Evolutionary conservation across 2,888 invertebrate species (phyloP), one percentile per base, ranked within the genome.

Genomic region (Drosophila kanekoi): DNA sequence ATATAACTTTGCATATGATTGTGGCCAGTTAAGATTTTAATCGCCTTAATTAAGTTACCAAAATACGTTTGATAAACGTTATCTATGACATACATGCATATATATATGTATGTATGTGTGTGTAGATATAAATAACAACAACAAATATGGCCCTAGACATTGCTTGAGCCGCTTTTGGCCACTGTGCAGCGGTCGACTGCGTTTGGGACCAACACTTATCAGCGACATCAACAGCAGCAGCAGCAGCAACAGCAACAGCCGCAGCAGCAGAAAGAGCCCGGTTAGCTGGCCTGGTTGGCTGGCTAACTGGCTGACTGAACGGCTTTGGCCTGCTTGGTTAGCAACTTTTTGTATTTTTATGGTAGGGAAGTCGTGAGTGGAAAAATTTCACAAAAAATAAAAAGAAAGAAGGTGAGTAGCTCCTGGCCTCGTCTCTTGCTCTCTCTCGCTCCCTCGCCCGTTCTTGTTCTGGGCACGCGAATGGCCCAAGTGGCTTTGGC

Each of bases 141-240:
- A 28, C 28, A 28, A 28, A 8, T 9, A 8, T 9, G 35, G 20
- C 0, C 4, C 10, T 3, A 3, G 32, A 20, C 18, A 40, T 35
- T 40, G 35, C 20, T 65, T 47, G 13, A 54, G 11, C 35, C 54
- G 44, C 37, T 62, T n/a, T 16, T 23, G 23, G 44, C 84, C 82
- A 82, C 81, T 80, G 82, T 82, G 67, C 78, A 69, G 60, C 68
- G 64, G 60, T 69, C 16, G 63, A 40, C 67, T 70, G 72, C 65
- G 78, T 69, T 77, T 75, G 84, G 74, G 77, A 68, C 79, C 84
- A 84, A 87, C 87, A 84, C 83, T 83, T 83, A 83, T 83, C 84
- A 82, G 81, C 85, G 77, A 77, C 87, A 85, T 85, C 87, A 82
- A 71, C 84, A 78, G 76, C 81, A 72, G 67, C 74, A 69, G 65